Base-by-base conservation (phyloP, 2,888 invertebrate genomes). In the Ctenicera cuprea region DNA sequence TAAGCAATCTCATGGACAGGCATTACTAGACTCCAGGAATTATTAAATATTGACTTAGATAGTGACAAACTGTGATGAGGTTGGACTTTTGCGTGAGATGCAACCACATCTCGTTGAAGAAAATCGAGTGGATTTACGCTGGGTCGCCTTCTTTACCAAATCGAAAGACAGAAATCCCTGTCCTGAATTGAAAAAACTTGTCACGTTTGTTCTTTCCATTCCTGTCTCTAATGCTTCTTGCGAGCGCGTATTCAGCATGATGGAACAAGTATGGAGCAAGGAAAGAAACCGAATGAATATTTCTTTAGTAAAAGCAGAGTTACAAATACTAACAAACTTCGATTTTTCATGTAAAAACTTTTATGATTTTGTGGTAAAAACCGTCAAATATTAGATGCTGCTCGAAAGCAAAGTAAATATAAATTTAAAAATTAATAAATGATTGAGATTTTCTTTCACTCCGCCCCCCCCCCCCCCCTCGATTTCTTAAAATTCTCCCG, bases 71-170 rank as follows among this genome's bases (percentile, higher is more conserved):
- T 62, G 62, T 62, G 62, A 62, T 62, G 62, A 62, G 16, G 33
- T 59, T 30, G 59, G 33, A 33, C 9, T 62, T 41, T 41, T 62
- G 18, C 62, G 20, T 62, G 37, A 62, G 12, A 62, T 62, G 38
- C 62, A 62, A 62, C 9, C 62, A 62, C 16, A 62, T 37, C 62
- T 62, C 62, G 16, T 41, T 62, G 62, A 62, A 62, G 62, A 62
- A 14, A 62, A 62, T 62, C 62, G 22, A 62, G 43, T 62, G 3
- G 38, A 62, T 43, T 62, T 62, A 62, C 62, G 62, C 38, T 37
- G 62, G 62, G 62, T 62, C 26, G 57, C 20, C 30, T 57, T 57
- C 57, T 57, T 57, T 30, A 26, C 57, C 12, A 57, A 57, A 57
- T 38, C 62, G 5, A 41, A 62, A 18, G 62, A 14, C 12, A 43